Conservation (phyloP, 2,888 invertebrate genomes). For the Imbricaverruca yamaguchii region DNA sequence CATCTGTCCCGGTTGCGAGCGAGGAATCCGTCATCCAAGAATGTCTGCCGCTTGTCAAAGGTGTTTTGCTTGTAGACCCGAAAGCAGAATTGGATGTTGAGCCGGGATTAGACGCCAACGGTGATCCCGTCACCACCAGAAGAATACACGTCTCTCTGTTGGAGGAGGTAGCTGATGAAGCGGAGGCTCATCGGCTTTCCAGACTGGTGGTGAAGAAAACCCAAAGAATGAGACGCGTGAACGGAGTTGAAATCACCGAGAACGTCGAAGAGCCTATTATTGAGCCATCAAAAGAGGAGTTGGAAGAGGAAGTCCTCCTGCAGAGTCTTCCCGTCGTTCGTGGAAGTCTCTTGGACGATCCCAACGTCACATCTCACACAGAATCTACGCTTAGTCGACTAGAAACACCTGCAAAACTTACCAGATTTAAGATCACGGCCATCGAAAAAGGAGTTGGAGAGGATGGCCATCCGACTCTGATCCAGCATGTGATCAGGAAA, state of each 20-base stretch:
- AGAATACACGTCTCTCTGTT: background rate
- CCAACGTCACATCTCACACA: background rate
- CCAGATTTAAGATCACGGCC: background rate
- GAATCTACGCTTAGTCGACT: background rate
- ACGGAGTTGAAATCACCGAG: background rate
- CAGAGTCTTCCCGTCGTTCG: background rate
- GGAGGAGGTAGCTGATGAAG: background rate
- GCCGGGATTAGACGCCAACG: background rate
- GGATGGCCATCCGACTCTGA: background rate
- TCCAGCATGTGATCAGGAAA: background rate
- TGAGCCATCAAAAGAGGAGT: background rate
- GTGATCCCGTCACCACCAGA: background rate
- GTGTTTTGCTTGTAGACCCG: background rate
- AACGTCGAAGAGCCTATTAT: background rate
- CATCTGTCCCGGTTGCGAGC: background rate
- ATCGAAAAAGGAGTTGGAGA: background rate
- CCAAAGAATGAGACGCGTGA: background rate
- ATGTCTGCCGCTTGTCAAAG: background rate
- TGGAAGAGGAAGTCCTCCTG: background rate
- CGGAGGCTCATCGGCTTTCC: background rate
- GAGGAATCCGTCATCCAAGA: background rate
- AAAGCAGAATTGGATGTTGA: background rate
- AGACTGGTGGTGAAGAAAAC: constrained; percentile 10
- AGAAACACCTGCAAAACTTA: background rate
- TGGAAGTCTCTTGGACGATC: background rate